A percentile compares a stretch with the other conserved stretches of the same genome.
Conservation (phyloP, 1,140 invertebrate species). For the Nephila pilipes region DNA sequence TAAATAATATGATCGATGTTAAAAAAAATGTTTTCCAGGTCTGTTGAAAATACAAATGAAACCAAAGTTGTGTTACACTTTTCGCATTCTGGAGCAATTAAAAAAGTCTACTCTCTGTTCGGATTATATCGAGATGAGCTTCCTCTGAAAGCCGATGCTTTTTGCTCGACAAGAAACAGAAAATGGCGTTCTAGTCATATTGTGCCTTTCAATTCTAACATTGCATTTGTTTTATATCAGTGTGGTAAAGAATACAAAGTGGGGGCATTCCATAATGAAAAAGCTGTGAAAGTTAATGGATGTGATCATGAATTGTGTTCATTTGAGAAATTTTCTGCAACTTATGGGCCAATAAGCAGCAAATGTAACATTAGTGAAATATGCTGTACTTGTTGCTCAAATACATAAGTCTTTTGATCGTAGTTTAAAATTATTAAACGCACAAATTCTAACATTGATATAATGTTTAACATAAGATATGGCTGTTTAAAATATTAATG, state of each 20-base stretch:
- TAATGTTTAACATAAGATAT: not conserved
- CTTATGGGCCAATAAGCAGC: slow-evolving; percentile 50
- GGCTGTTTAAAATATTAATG: not conserved
- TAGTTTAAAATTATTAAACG: not conserved
- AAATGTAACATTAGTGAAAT: slow-evolving; percentile 73
- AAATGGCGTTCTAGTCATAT: slow-evolving; percentile 89
- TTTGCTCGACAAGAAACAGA: slow-evolving; percentile 83
- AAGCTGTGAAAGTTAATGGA: slow-evolving; percentile 66
- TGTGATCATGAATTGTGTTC: slow-evolving; percentile 66
- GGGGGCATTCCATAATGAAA: slow-evolving; percentile 73
- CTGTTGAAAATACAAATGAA: slow-evolving; percentile 16
- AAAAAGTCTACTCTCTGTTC: slow-evolving; percentile 86
- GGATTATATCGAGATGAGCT: slow-evolving; percentile 87
- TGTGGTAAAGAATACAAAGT: slow-evolving; percentile 62
- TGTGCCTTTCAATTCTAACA: slow-evolving; percentile 91
- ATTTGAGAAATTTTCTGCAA: slow-evolving; percentile 61
- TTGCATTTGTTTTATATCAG: slow-evolving; percentile 89
- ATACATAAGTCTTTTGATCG: not conserved
- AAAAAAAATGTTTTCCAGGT: not conserved
- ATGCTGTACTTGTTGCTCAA: slow-evolving; percentile 61
- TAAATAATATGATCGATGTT: no score
- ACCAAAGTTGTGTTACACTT: slow-evolving; percentile 75
- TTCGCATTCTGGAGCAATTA: slow-evolving; percentile 77
- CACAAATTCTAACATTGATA: not conserved
- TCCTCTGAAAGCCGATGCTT: slow-evolving; percentile 85